Evolutionary conservation across 2,888 invertebrate species (phyloP).

Genomic region (Hirudinaria manillensis): DNA sequence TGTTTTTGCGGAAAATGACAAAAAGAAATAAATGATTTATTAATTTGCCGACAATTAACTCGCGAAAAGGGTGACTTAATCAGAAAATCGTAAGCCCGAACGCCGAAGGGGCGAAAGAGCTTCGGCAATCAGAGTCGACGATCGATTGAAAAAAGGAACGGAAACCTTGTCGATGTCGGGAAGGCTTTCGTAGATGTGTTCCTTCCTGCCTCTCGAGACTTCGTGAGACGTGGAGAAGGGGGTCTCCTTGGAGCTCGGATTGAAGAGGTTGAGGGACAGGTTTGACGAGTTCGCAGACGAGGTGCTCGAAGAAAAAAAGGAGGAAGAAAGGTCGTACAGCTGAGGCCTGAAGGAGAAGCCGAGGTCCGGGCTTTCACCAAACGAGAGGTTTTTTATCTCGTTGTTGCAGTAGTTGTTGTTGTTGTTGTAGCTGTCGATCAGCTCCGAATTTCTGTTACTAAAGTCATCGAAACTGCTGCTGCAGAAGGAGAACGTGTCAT

Average conservation of each 20-base stretch:
- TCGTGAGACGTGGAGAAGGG: neutral
- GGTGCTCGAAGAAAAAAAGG: neutral
- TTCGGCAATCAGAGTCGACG: too few species aligned
- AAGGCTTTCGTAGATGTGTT: too few species aligned
- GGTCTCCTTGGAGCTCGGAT: neutral
- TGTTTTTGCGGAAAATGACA: too few species aligned
- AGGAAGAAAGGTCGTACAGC: neutral
- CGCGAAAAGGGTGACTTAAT: too few species aligned
- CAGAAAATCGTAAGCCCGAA: too few species aligned
- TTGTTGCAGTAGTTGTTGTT: neutral
- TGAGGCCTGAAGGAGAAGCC: neutral
- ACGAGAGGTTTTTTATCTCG: neutral
- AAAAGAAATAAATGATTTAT: too few species aligned
- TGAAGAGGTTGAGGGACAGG: neutral
- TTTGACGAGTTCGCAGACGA: neutral
- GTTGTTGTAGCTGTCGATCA: neutral
- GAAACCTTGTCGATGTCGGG: too few species aligned
- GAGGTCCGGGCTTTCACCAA: neutral
- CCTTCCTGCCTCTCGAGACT: neutral
- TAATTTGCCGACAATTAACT: too few species aligned
- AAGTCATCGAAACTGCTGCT: constrained; percentile 9
- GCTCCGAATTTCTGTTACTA: neutral
- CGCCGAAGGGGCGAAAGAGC: too few species aligned
- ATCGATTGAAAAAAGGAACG: too few species aligned
- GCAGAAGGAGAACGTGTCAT: neutral